These are phyloP conservation scores for Chydorus sphaericus DNA, from an alignment of 2,888 invertebrate genomes.

Conservation along the genomic window DNA sequence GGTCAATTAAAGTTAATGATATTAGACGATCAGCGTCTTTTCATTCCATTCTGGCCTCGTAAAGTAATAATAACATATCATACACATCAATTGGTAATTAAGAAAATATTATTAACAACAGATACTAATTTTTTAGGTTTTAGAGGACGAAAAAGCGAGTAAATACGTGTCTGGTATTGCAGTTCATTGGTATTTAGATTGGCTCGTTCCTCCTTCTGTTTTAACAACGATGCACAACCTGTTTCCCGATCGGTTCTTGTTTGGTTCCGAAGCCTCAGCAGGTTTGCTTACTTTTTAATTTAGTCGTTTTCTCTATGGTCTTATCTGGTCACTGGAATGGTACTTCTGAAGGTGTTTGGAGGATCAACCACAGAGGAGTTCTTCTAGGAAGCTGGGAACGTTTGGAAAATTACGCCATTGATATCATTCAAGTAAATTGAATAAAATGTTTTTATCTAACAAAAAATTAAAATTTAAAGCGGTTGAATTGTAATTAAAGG, in stretches of 20 bases:
- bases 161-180: slow-evolving; percentile 34
- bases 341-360: background rate
- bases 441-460: background rate
- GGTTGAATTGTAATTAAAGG: slow-evolving; percentile 31
- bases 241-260: slow-evolving; percentile 36
- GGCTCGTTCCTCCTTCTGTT: slow-evolving; percentile 26
- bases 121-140: slow-evolving; percentile 19
- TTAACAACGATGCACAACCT: slow-evolving; percentile 29
- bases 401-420: slow-evolving; percentile 35
- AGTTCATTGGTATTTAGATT: slow-evolving; percentile 40
- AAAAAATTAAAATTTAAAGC: background rate
- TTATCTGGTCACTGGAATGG: too few species aligned
- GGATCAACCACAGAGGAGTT: slow-evolving; percentile 21
- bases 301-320: too few species aligned
- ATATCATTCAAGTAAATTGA: slow-evolving; percentile 29
- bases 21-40: slow-evolving; percentile 56
- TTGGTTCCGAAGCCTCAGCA: slow-evolving; percentile 38
- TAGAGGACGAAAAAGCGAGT: slow-evolving; percentile 23
- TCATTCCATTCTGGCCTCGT: slow-evolving; percentile 48
- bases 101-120: background rate
- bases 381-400: slow-evolving; percentile 37
- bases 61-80: slow-evolving; percentile 33
- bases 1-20: slow-evolving; percentile 50
- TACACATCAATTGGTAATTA: background rate
- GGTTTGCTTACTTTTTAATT: slow-evolving; percentile 20